A percentile compares a stretch with the other conserved stretches of the same genome.
phyloP scores from a whole-genome alignment of 2,113 vertebrate species.

The Athene noctua region DNA sequence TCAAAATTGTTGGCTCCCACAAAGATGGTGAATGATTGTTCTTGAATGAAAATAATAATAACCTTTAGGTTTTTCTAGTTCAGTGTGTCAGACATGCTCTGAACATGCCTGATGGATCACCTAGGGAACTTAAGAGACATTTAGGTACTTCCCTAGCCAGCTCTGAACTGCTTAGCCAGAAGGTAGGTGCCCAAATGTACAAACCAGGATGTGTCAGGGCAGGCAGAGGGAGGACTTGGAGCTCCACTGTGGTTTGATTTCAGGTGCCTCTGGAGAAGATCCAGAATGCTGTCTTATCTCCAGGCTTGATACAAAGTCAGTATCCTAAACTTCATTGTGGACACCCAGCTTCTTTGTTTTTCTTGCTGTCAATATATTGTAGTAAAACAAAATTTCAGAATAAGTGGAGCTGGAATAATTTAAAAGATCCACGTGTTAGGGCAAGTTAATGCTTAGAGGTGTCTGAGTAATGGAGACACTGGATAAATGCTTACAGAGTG shows the following conservation, averaged over 20 bases:
- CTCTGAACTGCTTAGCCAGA: not conserved
- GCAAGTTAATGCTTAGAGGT: not conserved
- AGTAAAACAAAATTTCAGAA: not conserved
- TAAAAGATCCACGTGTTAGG: not conserved
- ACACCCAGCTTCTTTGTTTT: not conserved
- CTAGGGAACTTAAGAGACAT: not conserved
- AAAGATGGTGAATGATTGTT: not conserved
- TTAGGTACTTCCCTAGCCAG: not conserved
- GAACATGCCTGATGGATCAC: not conserved
- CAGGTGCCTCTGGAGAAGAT: not conserved
- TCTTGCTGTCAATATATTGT: not conserved
- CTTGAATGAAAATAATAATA: not conserved
- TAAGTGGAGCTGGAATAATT: not conserved
- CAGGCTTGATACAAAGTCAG: not conserved
- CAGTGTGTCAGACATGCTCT: accelerated
- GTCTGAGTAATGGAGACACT: not conserved
- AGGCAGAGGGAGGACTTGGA: not conserved
- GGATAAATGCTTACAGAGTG: not conserved
- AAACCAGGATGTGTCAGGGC: accelerated
- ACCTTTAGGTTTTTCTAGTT: not conserved
- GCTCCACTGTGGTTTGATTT: not conserved
- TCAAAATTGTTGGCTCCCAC: not conserved
- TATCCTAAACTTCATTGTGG: not conserved
- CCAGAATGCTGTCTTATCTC: not conserved
- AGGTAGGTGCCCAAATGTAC: not conserved